phyloP scores from a whole-genome alignment of 2,888 invertebrate genomes.

The Caenorhabditis sp. region DNA sequence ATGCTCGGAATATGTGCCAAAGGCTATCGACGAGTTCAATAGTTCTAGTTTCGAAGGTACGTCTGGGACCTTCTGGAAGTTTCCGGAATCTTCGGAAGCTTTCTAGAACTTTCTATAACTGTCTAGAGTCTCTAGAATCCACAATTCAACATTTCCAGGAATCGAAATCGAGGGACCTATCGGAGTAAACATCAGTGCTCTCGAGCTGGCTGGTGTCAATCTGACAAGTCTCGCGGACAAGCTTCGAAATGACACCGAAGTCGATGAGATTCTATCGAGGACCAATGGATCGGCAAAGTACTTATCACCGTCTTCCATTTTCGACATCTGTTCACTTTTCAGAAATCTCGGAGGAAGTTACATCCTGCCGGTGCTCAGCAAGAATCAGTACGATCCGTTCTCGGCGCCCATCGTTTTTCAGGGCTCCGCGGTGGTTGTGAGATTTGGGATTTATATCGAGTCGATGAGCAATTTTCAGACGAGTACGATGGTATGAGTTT shows the following conservation, averaged over 20 bases:
- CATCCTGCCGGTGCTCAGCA: constrained; percentile 81
- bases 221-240: constrained; percentile 82
- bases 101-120: not conserved
- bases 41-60: constrained; percentile 80
- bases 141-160: constrained; percentile 59
- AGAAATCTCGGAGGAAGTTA: constrained; percentile 79
- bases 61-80: too few relatives aligned
- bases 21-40: constrained; percentile 80
- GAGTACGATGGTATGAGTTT: constrained; percentile 78
- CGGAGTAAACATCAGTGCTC: constrained; percentile 81
- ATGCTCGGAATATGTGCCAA: constrained; percentile 81
- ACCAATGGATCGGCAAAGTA: constrained; percentile 77
- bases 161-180: constrained; percentile 82
- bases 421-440: constrained; percentile 80
- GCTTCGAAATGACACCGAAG: constrained; percentile 82
- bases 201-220: constrained; percentile 81
- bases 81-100: too few relatives aligned
- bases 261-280: constrained; percentile 81
- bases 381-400: constrained; percentile 82
- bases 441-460: constrained; percentile 83
- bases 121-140: too few relatives aligned
- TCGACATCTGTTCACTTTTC: constrained; percentile 19
- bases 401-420: constrained; percentile 82
- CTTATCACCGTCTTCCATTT: not conserved
- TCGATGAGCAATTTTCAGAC: constrained; percentile 83